Evolutionary conservation across 2,797 vertebrate species (phyloP).

Genomic region (Rhadinocentrus ornatus): DNA sequence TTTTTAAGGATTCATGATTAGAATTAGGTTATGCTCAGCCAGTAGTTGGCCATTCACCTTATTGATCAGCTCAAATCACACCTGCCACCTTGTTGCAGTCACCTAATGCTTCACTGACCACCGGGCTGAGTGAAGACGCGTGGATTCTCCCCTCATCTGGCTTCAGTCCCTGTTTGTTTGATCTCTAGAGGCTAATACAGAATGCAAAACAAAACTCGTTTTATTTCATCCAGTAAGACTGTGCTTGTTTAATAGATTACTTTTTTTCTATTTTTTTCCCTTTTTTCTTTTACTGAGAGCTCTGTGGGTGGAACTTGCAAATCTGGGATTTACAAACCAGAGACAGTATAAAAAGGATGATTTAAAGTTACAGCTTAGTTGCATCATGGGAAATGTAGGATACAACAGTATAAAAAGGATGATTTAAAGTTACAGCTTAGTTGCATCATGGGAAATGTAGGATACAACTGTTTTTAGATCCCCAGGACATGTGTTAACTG

Average conservation of each 20-base stretch:
- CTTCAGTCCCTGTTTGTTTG: neutral
- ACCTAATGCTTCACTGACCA: conserved; percentile 14
- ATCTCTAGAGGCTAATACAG: conserved; percentile 3
- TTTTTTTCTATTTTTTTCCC: too few species aligned
- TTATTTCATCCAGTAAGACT: neutral
- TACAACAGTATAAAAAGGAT: neutral
- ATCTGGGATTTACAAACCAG: neutral
- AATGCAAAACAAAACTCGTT: neutral
- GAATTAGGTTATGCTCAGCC: conserved; percentile 2
- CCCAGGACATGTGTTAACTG: neutral
- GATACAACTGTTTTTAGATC: neutral
- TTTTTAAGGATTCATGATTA: neutral
- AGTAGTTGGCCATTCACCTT: conserved; percentile 22
- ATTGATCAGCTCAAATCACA: conserved; percentile 44
- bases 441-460: conserved; percentile 27
- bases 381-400: conserved; percentile 28
- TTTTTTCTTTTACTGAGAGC: neutral
- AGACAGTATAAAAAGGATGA: neutral
- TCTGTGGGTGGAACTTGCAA: neutral
- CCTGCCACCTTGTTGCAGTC: conserved; percentile 23
- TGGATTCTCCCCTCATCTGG: neutral
- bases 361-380: conserved; percentile 16
- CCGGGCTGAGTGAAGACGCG: conserved; percentile 1
- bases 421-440: conserved; percentile 8
- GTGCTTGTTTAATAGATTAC: neutral